These are phyloP conservation scores for Calameuta filiformis DNA, from an alignment of 2,888 invertebrate species.

Conservation along the genomic window DNA sequence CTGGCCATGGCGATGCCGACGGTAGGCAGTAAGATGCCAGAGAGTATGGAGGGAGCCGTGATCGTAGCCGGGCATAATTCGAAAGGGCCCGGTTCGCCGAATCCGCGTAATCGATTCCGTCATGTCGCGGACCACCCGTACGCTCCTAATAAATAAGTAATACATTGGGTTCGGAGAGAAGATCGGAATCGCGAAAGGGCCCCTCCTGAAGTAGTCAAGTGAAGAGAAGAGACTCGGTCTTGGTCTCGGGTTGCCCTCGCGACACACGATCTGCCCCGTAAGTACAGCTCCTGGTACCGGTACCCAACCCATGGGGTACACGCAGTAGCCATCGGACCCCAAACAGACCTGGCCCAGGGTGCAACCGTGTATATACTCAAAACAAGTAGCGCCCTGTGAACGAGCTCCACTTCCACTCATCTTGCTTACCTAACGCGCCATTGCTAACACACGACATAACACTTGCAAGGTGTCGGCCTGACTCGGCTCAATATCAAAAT, in stretches of 20 bases:
- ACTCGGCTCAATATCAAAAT: slow-evolving; percentile 46
- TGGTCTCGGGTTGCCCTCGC: slow-evolving; percentile 47
- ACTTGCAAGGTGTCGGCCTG: slow-evolving; percentile 60
- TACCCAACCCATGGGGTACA: neutral
- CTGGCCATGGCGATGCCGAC: neutral
- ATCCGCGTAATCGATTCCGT: slow-evolving; percentile 66
- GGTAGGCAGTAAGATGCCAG: neutral
- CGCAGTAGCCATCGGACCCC: neutral
- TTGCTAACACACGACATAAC: slow-evolving; percentile 40
- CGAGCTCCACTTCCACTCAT: slow-evolving; percentile 19
- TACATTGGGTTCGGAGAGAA: slow-evolving; percentile 58
- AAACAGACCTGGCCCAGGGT: neutral
- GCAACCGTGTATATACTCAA: neutral
- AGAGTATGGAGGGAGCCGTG: slow-evolving; percentile 6
- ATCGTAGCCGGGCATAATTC: slow-evolving; percentile 57
- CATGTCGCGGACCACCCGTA: slow-evolving; percentile 66
- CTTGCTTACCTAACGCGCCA: slow-evolving; percentile 18
- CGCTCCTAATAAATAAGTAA: slow-evolving; percentile 66
- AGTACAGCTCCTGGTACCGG: neutral
- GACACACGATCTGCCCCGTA: slow-evolving; percentile 44
- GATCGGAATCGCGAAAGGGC: slow-evolving; percentile 25
- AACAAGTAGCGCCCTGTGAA: neutral
- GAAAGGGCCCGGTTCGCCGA: slow-evolving; percentile 61
- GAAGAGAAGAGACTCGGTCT: slow-evolving; percentile 19
- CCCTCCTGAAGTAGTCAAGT: slow-evolving; percentile 11